Percentiles rank a stretch among this genome's conserved stretches.
Evolutionary conservation across 2,888 invertebrate species (phyloP).

Genomic region (Diaprepes abbreviatus): DNA sequence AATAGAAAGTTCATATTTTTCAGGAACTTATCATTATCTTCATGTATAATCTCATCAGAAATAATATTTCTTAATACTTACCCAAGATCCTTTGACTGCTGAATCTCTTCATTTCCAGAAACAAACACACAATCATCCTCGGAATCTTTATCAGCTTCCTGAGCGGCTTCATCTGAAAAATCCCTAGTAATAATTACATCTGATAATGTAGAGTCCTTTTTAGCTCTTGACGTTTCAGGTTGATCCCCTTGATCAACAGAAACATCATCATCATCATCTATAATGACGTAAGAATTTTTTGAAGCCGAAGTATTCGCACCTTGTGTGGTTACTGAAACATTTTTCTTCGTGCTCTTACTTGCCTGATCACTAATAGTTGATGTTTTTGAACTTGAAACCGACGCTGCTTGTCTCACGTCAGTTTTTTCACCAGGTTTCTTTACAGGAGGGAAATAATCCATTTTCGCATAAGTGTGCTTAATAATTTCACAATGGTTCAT

Average conservation of each 20-base stretch:
- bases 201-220: neutral
- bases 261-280: neutral
- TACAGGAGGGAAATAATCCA: too few relatives aligned
- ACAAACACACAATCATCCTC: slow-evolving; percentile 8
- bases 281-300: neutral
- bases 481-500: too few relatives aligned
- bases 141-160: neutral
- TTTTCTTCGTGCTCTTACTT: too few relatives aligned
- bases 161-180: neutral
- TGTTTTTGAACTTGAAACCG: neutral
- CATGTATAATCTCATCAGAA: neutral
- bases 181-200: neutral
- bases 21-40: too few relatives aligned
- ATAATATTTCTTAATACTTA: neutral
- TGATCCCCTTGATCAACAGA: neutral
- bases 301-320: too few relatives aligned
- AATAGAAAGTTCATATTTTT: too few relatives aligned
- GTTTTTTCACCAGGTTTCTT: too few relatives aligned
- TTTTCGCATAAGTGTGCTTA: too few relatives aligned
- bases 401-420: too few relatives aligned
- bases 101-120: neutral
- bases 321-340: too few relatives aligned
- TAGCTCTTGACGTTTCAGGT: neutral
- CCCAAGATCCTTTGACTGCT: neutral
- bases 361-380: neutral